Conservation (phyloP, 2,797 vertebrate species). For the Onychomys leucogaster region DNA sequence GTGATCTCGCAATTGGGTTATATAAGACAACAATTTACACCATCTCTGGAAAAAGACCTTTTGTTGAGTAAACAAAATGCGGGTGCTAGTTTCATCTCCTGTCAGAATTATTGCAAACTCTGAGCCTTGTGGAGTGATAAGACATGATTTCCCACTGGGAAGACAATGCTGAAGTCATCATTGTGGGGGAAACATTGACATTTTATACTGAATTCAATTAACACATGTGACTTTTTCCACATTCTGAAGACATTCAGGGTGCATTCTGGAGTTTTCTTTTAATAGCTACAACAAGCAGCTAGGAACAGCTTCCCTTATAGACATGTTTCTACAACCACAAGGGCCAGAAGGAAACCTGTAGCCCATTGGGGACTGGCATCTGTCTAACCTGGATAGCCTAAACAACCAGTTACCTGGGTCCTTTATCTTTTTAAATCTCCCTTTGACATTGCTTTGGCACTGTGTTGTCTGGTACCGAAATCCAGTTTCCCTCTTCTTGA, state of each 20-base stretch:
- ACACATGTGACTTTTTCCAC: neutral
- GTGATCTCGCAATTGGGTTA: neutral
- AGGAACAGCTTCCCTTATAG: neutral
- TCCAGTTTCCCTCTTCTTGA: neutral
- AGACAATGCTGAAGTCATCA: conserved; percentile 6
- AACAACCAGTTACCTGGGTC: neutral
- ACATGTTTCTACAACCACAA: neutral
- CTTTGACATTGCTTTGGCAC: neutral
- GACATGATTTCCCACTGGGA: neutral
- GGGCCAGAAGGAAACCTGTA: neutral
- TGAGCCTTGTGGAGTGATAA: neutral
- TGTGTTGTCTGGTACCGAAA: neutral
- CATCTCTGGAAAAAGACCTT: conserved; percentile 10
- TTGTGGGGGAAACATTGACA: neutral
- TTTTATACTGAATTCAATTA: conserved; percentile 29
- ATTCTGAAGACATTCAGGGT: neutral
- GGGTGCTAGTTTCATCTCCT: neutral
- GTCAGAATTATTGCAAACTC: conserved; percentile 32
- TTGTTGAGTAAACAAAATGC: conserved; percentile 6
- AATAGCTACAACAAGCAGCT: neutral
- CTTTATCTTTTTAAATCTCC: neutral
- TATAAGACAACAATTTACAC: neutral
- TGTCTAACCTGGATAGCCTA: neutral
- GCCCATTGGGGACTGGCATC: neutral
- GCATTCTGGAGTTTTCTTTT: conserved; percentile 8